phyloP scores from a whole-genome alignment of 1,140 invertebrate genomes.

The Lasaia peninsularis region DNA sequence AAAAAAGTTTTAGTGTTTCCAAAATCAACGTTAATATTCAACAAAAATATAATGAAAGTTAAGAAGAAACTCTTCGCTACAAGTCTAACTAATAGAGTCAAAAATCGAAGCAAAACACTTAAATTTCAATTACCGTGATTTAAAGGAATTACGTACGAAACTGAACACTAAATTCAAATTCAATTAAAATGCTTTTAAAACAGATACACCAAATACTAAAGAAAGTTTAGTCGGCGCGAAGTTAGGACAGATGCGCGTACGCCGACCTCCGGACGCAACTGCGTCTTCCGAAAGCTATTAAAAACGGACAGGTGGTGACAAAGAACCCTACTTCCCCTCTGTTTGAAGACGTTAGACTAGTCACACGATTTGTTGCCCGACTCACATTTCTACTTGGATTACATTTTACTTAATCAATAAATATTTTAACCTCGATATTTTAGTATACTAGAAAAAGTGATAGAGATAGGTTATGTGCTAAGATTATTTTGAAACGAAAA shows the following conservation, averaged over 20 bases:
- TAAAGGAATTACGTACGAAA: no score
- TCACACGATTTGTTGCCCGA: slow-evolving; percentile 33
- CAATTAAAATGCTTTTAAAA: background rate
- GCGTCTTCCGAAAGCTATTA: slow-evolving; percentile 66
- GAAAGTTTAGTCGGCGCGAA: slow-evolving; percentile 47
- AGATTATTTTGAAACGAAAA: no score
- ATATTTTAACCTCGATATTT: no score
- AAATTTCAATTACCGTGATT: no score
- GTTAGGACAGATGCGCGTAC: slow-evolving; percentile 56
- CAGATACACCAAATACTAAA: slow-evolving; percentile 9
- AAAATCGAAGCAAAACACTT: background rate
- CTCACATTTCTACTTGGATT: slow-evolving; percentile 13
- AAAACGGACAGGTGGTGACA: slow-evolving; percentile 65
- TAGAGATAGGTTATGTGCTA: no score
- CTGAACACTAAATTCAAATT: background rate
- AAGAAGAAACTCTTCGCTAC: no score
- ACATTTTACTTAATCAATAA: background rate
- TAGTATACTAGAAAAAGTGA: no score
- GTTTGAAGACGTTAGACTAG: slow-evolving; percentile 30
- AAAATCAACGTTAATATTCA: no score
- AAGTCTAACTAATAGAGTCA: no score
- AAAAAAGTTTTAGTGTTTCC: no score
- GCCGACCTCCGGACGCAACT: slow-evolving; percentile 45
- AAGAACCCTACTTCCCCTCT: slow-evolving; percentile 59
- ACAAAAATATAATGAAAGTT: no score